Evolutionary conservation across 2,888 invertebrate genomes (phyloP), one percentile per base, ranked within the genome.

Genomic region (Standfussiana lucernea): DNA sequence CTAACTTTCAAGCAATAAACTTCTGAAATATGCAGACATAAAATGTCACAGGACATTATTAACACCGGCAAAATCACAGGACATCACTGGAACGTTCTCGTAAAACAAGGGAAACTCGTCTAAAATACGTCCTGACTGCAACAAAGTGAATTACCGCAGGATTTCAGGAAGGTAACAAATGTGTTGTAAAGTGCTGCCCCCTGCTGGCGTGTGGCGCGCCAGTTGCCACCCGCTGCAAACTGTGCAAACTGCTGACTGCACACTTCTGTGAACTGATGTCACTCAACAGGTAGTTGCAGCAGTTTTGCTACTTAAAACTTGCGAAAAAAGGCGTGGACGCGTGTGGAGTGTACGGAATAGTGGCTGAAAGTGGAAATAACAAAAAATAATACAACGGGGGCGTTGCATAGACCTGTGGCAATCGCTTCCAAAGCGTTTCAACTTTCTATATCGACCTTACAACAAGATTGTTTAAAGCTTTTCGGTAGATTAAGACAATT

Each of bases 161-260:
- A 73, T 80, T 82, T 67, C 76, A 76, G 72, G 70, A 80, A 80
- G 84, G 84, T 76, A 80, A 83, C 76, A 80, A 84, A 84, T 80
- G 84, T 84, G 72, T 37, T 84, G 80, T 80, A 70, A 71, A 75
- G 66, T 67, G 72, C 65, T 40, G 56, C 72, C 32, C 61, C 40
- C 72, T 67, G n/a, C n/a, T 68, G 35, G 77, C 53, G 62, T 24
- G n/a, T 5, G n/a, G 64, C n/a, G 62, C 35, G 21, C 18, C 69
- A 66, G 59, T 59, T 45, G 10, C 70, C 68, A 53, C 74, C 64
- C 79, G 5, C 71, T 83, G 71, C 71, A 40, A 56, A 72, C 72
- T 53, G 68, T 79, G 68, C 35, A 47, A 62, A 75, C 79, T 69
- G 68, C 75, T 68, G 50, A 75, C 53, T 75, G 75, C 75, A 72